Percentiles rank a stretch among this genome's conserved stretches.
phyloP scores from a whole-genome alignment of 2,113 vertebrate species.

The Syngnathus scovelli region DNA sequence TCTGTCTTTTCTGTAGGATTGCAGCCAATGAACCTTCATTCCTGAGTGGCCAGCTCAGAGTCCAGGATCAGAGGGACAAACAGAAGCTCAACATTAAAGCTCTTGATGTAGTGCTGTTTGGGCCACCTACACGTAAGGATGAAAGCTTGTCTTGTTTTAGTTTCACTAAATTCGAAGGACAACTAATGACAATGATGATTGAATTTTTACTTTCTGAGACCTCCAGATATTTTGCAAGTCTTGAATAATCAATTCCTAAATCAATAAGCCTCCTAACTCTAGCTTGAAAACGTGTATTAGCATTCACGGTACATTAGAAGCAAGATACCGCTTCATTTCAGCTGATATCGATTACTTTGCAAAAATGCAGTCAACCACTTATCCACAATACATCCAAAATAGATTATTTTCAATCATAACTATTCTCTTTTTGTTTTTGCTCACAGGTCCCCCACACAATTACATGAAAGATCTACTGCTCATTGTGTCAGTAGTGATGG shows the following conservation, averaged over 20 bases:
- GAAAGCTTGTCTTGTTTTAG: background rate
- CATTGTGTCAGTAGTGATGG: conserved; percentile 91
- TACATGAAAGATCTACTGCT: conserved; percentile 97
- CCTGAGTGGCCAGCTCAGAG: conserved; percentile 86
- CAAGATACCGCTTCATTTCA: background rate
- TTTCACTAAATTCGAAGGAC: background rate
- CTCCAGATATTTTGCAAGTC: background rate
- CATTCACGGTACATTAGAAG: background rate
- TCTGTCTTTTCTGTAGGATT: conserved; percentile 75
- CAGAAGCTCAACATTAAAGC: conserved; percentile 97
- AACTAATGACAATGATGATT: background rate
- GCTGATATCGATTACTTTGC: background rate
- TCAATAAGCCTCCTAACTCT: background rate
- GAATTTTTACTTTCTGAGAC: background rate
- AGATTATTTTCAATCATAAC: background rate
- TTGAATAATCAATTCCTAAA: background rate
- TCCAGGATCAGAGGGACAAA: conserved; percentile 91
- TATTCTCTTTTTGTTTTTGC: background rate
- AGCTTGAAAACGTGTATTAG: background rate
- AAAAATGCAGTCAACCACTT: conserved; percentile 2
- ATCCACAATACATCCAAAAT: background rate
- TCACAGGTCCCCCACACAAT: conserved; percentile 88
- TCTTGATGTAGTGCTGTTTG: conserved; percentile 93
- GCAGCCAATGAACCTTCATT: conserved; percentile 90
- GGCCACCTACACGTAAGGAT: conserved; percentile 82